These are phyloP conservation scores for Meles meles DNA, from an alignment of 2,113 vertebrate species.

Conservation along the genomic window DNA sequence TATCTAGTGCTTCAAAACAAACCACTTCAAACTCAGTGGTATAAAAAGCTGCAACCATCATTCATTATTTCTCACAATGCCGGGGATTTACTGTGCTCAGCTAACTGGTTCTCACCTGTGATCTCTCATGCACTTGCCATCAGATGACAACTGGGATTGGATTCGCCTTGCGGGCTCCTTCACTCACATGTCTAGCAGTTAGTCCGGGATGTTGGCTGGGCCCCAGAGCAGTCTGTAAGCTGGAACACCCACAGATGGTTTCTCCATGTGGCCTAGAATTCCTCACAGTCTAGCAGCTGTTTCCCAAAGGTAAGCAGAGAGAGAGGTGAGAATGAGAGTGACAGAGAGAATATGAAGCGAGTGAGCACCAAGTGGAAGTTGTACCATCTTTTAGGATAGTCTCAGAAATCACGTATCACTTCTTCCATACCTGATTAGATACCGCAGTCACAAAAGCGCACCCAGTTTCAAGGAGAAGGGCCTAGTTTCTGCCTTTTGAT, in stretches of 20 bases:
- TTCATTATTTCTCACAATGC: background rate
- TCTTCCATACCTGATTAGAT: background rate
- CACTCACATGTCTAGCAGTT: background rate
- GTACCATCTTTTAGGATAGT: background rate
- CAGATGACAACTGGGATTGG: background rate
- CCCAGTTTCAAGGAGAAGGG: background rate
- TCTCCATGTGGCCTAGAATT: background rate
- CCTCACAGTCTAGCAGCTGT: background rate
- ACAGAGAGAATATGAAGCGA: background rate
- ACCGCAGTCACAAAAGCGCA: background rate
- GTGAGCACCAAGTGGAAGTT: background rate
- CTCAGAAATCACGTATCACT: background rate
- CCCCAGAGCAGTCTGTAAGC: background rate
- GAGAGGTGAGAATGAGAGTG: background rate
- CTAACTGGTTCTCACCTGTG: background rate
- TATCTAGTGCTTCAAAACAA: background rate
- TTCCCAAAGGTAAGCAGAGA: background rate
- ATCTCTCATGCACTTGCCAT: background rate
- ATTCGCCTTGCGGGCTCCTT: background rate
- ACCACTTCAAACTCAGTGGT: background rate
- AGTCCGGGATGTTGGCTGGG: background rate
- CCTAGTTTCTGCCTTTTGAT: background rate
- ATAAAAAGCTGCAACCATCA: background rate
- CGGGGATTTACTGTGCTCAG: background rate
- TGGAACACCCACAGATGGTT: background rate